phyloP scores from a whole-genome alignment of 2,797 vertebrate species.

The Pristis pectinata region DNA sequence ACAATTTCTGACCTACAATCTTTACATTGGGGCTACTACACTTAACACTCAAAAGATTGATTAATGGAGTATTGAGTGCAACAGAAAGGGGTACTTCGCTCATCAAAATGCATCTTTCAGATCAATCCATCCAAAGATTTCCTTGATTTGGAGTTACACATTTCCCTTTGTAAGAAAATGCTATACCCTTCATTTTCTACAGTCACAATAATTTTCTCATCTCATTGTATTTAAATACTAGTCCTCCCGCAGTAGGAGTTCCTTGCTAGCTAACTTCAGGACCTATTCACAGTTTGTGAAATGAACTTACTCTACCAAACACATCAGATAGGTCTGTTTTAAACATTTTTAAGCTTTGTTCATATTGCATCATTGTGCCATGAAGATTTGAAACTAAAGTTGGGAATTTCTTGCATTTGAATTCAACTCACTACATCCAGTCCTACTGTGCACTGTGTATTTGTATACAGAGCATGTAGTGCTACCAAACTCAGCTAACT shows the following conservation, averaged over 20 bases:
- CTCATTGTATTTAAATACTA: not conserved
- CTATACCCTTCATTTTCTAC: not conserved
- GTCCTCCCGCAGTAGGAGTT: not conserved
- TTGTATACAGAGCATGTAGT: not conserved
- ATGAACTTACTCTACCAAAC: not conserved
- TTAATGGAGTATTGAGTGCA: not conserved
- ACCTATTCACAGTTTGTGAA: not conserved
- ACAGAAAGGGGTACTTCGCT: not conserved
- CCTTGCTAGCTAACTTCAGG: not conserved
- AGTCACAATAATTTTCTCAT: not conserved
- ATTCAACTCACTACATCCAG: not conserved
- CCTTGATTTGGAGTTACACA: not conserved
- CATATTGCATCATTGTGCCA: not conserved
- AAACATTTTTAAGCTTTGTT: not conserved
- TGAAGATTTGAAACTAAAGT: not conserved
- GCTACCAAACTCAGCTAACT: not conserved
- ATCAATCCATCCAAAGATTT: not conserved
- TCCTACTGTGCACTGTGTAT: not conserved
- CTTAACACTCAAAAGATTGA: not conserved
- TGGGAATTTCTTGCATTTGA: not conserved
- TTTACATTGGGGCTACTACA: not conserved
- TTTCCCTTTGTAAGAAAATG: not conserved
- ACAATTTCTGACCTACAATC: not conserved
- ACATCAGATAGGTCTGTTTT: not conserved
- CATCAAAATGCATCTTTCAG: not conserved